A percentile compares a stretch with the other conserved stretches of the same genome.
These are phyloP conservation scores for Cephalotes varians DNA, from an alignment of 2,888 invertebrate genomes.

Conservation along the genomic window DNA sequence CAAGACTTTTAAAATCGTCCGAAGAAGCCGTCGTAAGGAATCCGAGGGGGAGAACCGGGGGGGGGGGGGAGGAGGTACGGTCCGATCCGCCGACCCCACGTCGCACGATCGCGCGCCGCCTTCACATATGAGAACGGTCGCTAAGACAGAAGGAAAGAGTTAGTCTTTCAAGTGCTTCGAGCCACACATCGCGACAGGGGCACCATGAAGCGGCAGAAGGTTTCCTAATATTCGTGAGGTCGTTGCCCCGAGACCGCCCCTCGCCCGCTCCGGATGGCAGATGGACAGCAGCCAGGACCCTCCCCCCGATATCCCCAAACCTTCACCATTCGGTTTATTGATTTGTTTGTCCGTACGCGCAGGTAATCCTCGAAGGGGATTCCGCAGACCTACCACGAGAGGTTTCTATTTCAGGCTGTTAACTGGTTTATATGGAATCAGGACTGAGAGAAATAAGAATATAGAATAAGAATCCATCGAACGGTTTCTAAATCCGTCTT, in stretches of 20 bases:
- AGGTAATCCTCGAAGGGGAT: neutral
- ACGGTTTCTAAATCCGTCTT: neutral
- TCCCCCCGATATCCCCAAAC: neutral
- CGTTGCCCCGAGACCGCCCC: constrained; percentile 68
- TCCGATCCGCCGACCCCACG: neutral
- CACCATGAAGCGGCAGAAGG: constrained; percentile 79
- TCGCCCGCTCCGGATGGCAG: constrained; percentile 27
- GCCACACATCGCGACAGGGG: constrained; percentile 84
- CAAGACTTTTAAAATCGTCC: constrained; percentile 68
- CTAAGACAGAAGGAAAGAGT: constrained; percentile 80
- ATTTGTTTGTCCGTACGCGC: constrained; percentile 22
- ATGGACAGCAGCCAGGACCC: constrained; percentile 14
- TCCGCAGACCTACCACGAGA: neutral
- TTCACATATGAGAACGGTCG: constrained; percentile 71
- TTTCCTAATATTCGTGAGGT: constrained; percentile 81
- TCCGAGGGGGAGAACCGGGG: neutral
- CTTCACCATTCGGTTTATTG: constrained; percentile 35
- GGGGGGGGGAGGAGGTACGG: too few relatives aligned
- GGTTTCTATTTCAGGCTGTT: neutral
- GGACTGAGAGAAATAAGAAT: neutral
- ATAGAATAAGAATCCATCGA: neutral
- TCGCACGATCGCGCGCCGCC: constrained; percentile 10
- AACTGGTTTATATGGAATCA: neutral
- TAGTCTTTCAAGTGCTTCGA: constrained; percentile 85
- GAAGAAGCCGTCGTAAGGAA: constrained; percentile 59